Conservation (phyloP, 2,888 invertebrate genomes). For the Drosophila cognata region DNA sequence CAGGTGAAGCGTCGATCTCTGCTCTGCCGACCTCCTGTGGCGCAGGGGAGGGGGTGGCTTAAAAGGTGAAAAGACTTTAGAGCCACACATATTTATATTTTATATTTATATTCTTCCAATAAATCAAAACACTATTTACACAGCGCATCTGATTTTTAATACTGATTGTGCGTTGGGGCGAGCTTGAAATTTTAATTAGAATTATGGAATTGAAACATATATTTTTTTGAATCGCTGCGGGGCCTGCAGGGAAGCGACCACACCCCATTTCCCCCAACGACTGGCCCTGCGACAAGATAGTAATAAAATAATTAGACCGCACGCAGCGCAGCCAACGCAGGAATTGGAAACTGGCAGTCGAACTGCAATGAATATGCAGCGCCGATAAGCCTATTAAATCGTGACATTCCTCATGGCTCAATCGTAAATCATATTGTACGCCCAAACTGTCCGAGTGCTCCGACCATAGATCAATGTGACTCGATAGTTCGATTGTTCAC, state of each 20-base stretch:
- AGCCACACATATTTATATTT: constrained; percentile 61
- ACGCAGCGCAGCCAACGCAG: constrained; percentile 66
- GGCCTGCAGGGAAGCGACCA: constrained; percentile 12
- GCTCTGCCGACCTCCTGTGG: constrained; percentile 22
- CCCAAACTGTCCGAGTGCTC: constrained; percentile 19
- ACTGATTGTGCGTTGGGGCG: constrained; percentile 28
- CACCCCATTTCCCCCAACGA: constrained; percentile 18
- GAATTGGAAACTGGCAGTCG: constrained; percentile 38
- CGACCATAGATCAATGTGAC: constrained; percentile 75
- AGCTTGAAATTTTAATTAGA: constrained; percentile 74
- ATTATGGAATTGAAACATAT: constrained; percentile 45
- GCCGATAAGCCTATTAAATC: constrained; percentile 79
- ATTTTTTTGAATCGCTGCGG: not conserved
- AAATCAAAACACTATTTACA: constrained; percentile 66
- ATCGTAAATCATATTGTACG: constrained; percentile 76
- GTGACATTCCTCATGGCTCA: constrained; percentile 80
- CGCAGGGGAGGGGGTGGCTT: not conserved
- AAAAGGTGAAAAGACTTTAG: constrained; percentile 21
- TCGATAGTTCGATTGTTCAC: constrained; percentile 64
- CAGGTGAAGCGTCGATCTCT: constrained; percentile 54
- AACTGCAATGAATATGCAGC: constrained; percentile 35
- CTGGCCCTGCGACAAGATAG: constrained; percentile 49
- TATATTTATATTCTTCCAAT: constrained; percentile 50
- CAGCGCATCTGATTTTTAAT: constrained; percentile 53
- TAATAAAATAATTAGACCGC: constrained; percentile 81